Evolutionary conservation across 2,797 vertebrate genomes (phyloP).

Genomic region (Chelon auratus): DNA sequence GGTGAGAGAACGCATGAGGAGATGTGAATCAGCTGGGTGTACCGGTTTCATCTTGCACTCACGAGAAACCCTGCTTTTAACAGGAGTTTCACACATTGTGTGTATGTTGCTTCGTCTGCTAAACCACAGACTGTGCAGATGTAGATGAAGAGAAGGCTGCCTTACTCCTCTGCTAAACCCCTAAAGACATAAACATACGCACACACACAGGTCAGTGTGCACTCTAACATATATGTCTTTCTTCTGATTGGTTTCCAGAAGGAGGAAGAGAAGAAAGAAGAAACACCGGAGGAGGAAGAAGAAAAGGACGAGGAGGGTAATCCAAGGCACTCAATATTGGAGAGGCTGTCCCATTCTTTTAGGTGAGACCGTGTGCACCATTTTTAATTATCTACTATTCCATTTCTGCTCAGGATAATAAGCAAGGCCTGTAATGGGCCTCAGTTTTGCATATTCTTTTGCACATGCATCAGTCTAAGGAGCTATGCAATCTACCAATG

Average conservation of each 20-base stretch:
- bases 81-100: constrained; percentile 18
- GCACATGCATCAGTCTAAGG: no score
- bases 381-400: not conserved
- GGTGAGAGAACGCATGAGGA: constrained; percentile 41
- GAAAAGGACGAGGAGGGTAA: constrained; percentile 63
- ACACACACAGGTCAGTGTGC: not conserved
- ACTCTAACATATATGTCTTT: constrained; percentile 27
- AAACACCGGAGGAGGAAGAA: constrained; percentile 61
- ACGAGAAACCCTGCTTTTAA: constrained; percentile 32
- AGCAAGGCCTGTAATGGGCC: not conserved
- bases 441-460: not conserved
- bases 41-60: constrained; percentile 27
- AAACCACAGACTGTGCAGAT: constrained; percentile 18
- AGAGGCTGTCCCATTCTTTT: constrained; percentile 82
- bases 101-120: constrained; percentile 15
- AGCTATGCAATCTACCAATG: not conserved
- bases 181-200: constrained; percentile 11
- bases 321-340: constrained; percentile 78
- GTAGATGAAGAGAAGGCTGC: constrained; percentile 39
- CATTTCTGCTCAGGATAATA: not conserved
- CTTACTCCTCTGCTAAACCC: constrained; percentile 10
- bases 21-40: constrained; percentile 52
- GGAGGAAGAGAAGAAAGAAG: constrained; percentile 61
- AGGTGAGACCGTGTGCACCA: constrained; percentile 69
- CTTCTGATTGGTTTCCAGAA: constrained; percentile 41